Percentiles rank a stretch among this genome's conserved stretches.
Conservation (phyloP, 2,797 vertebrate genomes). For the Chelon labrosus region DNA sequence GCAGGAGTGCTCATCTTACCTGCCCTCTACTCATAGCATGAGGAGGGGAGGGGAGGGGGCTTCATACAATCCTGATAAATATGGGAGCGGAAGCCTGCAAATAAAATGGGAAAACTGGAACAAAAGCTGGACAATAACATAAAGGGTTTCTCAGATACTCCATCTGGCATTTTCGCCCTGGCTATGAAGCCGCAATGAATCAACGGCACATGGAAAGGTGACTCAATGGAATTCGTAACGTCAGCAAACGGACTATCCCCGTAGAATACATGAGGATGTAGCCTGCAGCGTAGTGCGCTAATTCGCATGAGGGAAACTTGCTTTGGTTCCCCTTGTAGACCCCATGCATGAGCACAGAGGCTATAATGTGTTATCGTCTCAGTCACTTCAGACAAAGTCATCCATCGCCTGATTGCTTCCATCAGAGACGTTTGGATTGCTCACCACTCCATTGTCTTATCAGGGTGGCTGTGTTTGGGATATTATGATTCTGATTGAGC, state of each 20-base stretch:
- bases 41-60: constrained; percentile 6
- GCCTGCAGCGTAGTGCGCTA: not conserved
- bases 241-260: constrained; percentile 7
- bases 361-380: constrained; percentile 9
- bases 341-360: constrained; percentile 5
- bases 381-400: constrained; percentile 14
- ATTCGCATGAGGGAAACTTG: constrained; percentile 13
- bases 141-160: constrained; percentile 16
- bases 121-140: constrained; percentile 15
- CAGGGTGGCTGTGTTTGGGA: constrained; percentile 1
- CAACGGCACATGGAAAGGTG: not conserved
- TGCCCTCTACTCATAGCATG: not conserved
- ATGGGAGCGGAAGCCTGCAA: constrained; percentile 16
- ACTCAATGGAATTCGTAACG: constrained; percentile 22
- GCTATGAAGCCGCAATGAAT: not conserved
- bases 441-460: constrained; percentile 5
- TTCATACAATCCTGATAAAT: constrained; percentile 33
- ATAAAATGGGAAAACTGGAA: constrained; percentile 5
- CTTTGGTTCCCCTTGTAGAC: constrained; percentile 1
- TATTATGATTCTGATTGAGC: constrained; percentile 29
- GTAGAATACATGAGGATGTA: not conserved
- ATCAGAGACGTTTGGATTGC: constrained; percentile 31
- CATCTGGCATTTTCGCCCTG: not conserved
- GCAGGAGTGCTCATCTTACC: constrained; percentile 7
- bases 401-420: constrained; percentile 32